Base-by-base conservation (phyloP, 2,797 vertebrate genomes). In the Myoxocephalus aenaeus region DNA sequence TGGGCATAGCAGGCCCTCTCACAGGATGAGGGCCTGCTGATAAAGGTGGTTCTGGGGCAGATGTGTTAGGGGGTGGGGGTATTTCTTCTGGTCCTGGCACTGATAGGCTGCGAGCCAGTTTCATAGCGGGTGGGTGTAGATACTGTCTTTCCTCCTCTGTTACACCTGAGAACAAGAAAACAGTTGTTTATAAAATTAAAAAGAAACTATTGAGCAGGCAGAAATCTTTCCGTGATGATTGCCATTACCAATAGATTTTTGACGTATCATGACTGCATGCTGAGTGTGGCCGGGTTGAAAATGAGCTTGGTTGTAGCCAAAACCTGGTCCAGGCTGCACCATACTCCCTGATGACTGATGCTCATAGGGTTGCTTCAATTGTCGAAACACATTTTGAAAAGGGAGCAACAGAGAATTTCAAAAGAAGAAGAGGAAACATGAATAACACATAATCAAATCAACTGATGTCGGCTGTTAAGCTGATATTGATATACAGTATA, bases 61-160 rank as follows among this genome's bases (percentile, higher is more conserved):
- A 97, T 27, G 96, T 97, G 82, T 97, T 97, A 10, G 97, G 97
- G 0, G 97, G 97, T 0, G 97, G 97, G 3, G 97, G 97, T 73
- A 98, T 98, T 79, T 98, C 97, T 70, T 98, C 97, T 0, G 97
- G 96, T 54, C 97, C 96, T 0, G 97, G 97, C 66, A 98, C 96
- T 0, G 97, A 98, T 58, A 98, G 92, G 86, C 97, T 98, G 68
- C 97, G 97, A 84, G 96, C 96, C 85, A 98, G 94, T 86, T 98
- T 98, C 95, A 97, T 96, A 46, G 95, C 92, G 29, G 97, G 97
- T 54, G 97, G 96, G 70, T 96, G 93, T 53, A 98, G 95, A 87
- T 96, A 96, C 77, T 96, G 96, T 84, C 96, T 94, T 53, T 98
- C 97, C 44, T 98, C 97, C 62, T 98, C 97, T 17, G 95, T 94